A percentile compares a stretch with the other conserved stretches of the same genome.
These are phyloP conservation scores for Abrostola triplasia DNA, from an alignment of 2,888 invertebrate genomes.

Conservation along the genomic window DNA sequence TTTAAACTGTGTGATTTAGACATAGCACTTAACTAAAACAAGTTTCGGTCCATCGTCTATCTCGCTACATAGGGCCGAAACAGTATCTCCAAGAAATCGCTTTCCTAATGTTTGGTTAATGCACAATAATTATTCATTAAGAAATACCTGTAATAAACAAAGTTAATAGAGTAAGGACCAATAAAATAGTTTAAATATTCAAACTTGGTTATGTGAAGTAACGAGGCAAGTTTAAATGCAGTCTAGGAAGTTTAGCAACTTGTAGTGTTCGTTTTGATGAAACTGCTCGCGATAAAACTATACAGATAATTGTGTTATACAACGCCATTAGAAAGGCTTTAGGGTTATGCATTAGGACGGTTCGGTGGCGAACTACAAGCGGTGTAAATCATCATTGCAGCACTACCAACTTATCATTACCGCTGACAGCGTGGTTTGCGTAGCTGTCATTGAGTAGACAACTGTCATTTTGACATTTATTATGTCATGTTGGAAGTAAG, in stretches of 20 bases:
- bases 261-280: conserved; percentile 53
- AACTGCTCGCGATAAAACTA: conserved; percentile 52
- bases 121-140: conserved; percentile 30
- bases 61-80: conserved; percentile 8
- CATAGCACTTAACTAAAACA: conserved; percentile 3
- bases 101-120: conserved; percentile 12
- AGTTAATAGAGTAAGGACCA: conserved; percentile 38
- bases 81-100: conserved; percentile 29
- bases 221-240: conserved; percentile 48
- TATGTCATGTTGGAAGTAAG: not conserved
- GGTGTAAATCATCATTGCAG: conserved; percentile 1
- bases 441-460: not conserved
- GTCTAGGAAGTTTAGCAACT: conserved; percentile 59
- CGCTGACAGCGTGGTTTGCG: not conserved
- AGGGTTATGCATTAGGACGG: conserved; percentile 23
- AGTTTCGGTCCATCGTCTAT: conserved; percentile 23
- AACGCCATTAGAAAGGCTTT: conserved; percentile 45
- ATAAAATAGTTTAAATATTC: conserved; percentile 53
- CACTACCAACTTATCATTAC: not conserved
- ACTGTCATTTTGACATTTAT: conserved; percentile 2
- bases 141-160: conserved; percentile 35
- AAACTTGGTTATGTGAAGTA: conserved; percentile 40
- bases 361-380: conserved; percentile 4
- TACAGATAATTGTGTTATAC: conserved; percentile 44
- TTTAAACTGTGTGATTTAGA: not conserved